Percentiles rank a stretch among this genome's conserved stretches.
Conservation (phyloP, 2,888 invertebrate species). For the Neocrepidodera transversa region DNA sequence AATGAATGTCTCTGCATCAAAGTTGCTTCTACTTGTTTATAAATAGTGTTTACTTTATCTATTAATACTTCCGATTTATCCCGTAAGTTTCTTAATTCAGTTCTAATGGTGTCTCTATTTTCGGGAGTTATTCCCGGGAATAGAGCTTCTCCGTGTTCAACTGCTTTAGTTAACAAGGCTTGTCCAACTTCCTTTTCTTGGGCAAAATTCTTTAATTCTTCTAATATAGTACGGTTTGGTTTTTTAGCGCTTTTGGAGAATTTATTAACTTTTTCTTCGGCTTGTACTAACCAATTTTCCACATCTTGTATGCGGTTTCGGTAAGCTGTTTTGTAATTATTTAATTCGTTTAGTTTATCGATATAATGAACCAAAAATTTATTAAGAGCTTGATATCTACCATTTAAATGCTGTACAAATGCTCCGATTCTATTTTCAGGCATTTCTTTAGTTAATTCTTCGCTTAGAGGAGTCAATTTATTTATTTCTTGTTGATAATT, state of each 20-base stretch:
- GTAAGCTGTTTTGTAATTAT: constrained; percentile 74
- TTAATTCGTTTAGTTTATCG: constrained; percentile 75
- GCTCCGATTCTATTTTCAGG: constrained; percentile 86
- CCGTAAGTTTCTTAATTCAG: constrained; percentile 80
- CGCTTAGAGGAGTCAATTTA: constrained; percentile 72
- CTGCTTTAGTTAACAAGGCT: constrained; percentile 76
- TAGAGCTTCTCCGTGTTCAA: constrained; percentile 87
- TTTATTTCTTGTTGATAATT: constrained; percentile 72
- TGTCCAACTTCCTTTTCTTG: constrained; percentile 83
- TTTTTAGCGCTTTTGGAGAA: constrained; percentile 79
- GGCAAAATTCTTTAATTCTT: constrained; percentile 76
- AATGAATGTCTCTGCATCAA: constrained; percentile 91
- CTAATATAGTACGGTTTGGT: constrained; percentile 77
- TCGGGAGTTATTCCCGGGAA: constrained; percentile 84
- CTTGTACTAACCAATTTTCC: constrained; percentile 79
- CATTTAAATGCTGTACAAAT: constrained; percentile 78
- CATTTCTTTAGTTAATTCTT: constrained; percentile 75
- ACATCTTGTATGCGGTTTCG: constrained; percentile 72
- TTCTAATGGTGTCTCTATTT: constrained; percentile 83
- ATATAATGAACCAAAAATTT: constrained; percentile 76
- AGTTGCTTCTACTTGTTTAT: constrained; percentile 87
- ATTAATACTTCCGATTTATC: constrained; percentile 84
- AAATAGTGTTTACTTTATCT: constrained; percentile 82
- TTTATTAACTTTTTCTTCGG: constrained; percentile 76
- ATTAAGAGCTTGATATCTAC: constrained; percentile 75